Percentiles rank a stretch among this genome's conserved stretches.
Evolutionary conservation across 1,140 invertebrate genomes (phyloP).

Genomic region (Belonocnema kinseyi): DNA sequence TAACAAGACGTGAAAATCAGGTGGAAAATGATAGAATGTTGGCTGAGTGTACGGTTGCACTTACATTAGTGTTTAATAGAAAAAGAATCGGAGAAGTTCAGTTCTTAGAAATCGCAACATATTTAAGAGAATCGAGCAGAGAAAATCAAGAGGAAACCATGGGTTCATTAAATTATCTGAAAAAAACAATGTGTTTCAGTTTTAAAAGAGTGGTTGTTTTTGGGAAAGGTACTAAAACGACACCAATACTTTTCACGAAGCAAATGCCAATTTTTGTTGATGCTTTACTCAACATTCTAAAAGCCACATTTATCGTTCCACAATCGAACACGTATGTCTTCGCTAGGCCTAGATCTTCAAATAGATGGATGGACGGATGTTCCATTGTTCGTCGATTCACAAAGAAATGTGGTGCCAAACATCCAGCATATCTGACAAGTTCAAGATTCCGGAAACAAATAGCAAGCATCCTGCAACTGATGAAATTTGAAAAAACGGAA

Average conservation of each 20-base stretch:
- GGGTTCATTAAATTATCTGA: neutral
- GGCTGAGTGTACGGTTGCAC: too few relatives aligned
- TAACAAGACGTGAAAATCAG: neutral
- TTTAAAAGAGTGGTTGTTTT: neutral
- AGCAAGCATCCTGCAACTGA: neutral
- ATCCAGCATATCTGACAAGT: neutral
- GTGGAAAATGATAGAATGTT: neutral
- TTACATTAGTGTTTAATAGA: too few relatives aligned
- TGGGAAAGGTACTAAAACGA: too few relatives aligned
- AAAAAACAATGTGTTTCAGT: neutral
- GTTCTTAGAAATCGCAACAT: too few relatives aligned
- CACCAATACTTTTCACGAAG: too few relatives aligned
- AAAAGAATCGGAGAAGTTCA: too few relatives aligned
- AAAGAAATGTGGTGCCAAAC: neutral
- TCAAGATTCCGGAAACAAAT: neutral
- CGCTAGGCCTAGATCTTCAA: neutral
- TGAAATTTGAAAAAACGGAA: neutral
- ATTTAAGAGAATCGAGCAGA: neutral
- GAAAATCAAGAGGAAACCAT: neutral
- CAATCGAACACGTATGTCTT: too few relatives aligned
- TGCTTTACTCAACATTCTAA: too few relatives aligned
- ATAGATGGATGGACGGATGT: neutral
- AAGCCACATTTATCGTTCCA: too few relatives aligned
- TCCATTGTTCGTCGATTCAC: neutral
- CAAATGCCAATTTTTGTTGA: too few relatives aligned